Evolutionary conservation across 2,113 vertebrate species (phyloP), one percentile per base, ranked within the genome.

Genomic region (Dipodomys spectabilis): DNA sequence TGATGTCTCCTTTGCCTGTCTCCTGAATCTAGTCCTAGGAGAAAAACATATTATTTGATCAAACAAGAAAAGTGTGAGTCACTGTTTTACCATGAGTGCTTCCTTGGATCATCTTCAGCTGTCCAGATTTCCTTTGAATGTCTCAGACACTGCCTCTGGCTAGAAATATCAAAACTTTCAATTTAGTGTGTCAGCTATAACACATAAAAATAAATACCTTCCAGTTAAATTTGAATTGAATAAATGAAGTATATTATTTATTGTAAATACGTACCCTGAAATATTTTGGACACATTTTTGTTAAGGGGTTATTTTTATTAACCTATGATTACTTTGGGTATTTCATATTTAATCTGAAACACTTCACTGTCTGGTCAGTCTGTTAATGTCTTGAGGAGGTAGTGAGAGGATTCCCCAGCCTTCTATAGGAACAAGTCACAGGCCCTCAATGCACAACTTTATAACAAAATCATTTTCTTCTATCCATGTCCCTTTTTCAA

Each of bases 211-310:
- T 45, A 5, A 6, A 93, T 7, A 27, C 9, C 6, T 22, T 18
- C 6, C 22, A 90, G 22, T n/a, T 67, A 90, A 67, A 77, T 64
- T 81, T 94, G 5, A 81, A 53, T 87, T 77, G 81, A 20, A 79
- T 57, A 91, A 49, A 71, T 35, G 81, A 32, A 28, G 53, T 6
- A 28, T 65, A 35, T 44, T 67, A 82, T 82, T 73, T 44, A 73
- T 32, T 78, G 5, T 69, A 44, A 86, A 7, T 32, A 15, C 27
- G 20, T 30, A 44, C 35, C 53, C 35, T 69, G 28, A 3, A 69
- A 35, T 82, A 79, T 69, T 92, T 79, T 25, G 30, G 25, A 75
- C 20, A 67, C 25, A 23, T 18, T 53, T 79, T 91, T 64, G 72
- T 30, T 69, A 86, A 89, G 69, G 62, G 11, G 11, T 25, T 49